Evolutionary conservation across 1,140 invertebrate genomes (phyloP), one percentile per base, ranked within the genome.

Genomic region (Metopolophium dirhodum): DNA sequence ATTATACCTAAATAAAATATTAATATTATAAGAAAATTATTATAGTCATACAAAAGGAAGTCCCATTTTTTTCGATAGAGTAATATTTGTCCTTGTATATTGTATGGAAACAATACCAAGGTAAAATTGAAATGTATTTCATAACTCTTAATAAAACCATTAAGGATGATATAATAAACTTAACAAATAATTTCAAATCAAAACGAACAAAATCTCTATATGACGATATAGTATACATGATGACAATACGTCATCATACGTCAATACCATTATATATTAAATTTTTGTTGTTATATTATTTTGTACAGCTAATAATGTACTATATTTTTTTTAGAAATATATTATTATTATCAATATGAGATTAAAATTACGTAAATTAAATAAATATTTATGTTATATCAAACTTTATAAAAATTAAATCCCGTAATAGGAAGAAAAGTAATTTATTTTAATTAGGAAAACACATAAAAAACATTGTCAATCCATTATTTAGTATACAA

Each of bases 101-200:
- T 89, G 49, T 57, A 37, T 54, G 6, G 35, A 89, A 57, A 89
- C n/a, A 37, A 89, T 89, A 89, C 49, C 87, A 89, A 89, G 51
- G 87, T 57, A 57, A 89, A 89, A 89, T 89, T 9, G 20, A 37
- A 51, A 57, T 37, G 11, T 23, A 51, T 57, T 89, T 37, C 51
- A n/a, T 89, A 89, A 89, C 57, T 37, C 4, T 54, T 26, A 89
- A 89, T 54, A 89, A 89, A 37, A 54, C 49, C 35, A 35, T 41
- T 57, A 26, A 54, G 37, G 35, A 89, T 89, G 87, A 89, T 7
- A 57, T 37, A 11, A 89, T 0, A 57, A 77, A 89, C 35, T 22
- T 57, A 41, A 77, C 8, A 77, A 77, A 77, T 77, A 77, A n/a
- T 20, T 18, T 6, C 51, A 22, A 89, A 37, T 23, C 35, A 51